A percentile compares a stretch with the other conserved stretches of the same genome.
These are phyloP conservation scores for Melipona beecheii DNA, from an alignment of 2,888 invertebrate species.

Conservation along the genomic window DNA sequence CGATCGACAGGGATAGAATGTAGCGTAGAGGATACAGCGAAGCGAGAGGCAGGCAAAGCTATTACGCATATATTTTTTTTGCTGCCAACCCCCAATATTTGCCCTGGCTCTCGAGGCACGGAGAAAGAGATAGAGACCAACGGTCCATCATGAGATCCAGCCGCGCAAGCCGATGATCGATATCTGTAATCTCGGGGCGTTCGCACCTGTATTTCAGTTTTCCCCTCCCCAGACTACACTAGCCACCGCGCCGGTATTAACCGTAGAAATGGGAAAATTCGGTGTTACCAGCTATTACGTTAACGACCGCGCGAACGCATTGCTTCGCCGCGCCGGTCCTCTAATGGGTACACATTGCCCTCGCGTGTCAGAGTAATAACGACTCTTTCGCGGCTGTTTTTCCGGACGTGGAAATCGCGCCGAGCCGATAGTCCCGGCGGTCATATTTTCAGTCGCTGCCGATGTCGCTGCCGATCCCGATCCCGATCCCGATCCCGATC, in stretches of 20 bases:
- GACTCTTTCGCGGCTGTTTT: conserved; percentile 56
- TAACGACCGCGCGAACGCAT: conserved; percentile 53
- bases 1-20: conserved; percentile 42
- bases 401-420: conserved; percentile 49
- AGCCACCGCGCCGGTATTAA: conserved; percentile 29
- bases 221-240: neutral
- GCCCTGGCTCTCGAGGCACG: neutral
- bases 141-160: conserved; percentile 48
- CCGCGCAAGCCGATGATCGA: conserved; percentile 54
- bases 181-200: conserved; percentile 54
- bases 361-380: conserved; percentile 58
- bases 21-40: neutral
- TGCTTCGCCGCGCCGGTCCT: conserved; percentile 22
- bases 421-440: conserved; percentile 41
- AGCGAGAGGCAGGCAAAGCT: conserved; percentile 17
- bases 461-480: conserved; percentile 23
- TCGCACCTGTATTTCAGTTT: conserved; percentile 41
- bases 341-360: conserved; percentile 62
- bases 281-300: conserved; percentile 54
- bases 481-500: conserved; percentile 1
- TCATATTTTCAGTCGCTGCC: conserved; percentile 37
- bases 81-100: conserved; percentile 6
- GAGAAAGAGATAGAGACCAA: neutral
- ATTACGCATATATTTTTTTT: conserved; percentile 18
- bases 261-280: conserved; percentile 43